phyloP scores from a whole-genome alignment of 2,797 vertebrate species.

The Microctenopoma lineatum region DNA sequence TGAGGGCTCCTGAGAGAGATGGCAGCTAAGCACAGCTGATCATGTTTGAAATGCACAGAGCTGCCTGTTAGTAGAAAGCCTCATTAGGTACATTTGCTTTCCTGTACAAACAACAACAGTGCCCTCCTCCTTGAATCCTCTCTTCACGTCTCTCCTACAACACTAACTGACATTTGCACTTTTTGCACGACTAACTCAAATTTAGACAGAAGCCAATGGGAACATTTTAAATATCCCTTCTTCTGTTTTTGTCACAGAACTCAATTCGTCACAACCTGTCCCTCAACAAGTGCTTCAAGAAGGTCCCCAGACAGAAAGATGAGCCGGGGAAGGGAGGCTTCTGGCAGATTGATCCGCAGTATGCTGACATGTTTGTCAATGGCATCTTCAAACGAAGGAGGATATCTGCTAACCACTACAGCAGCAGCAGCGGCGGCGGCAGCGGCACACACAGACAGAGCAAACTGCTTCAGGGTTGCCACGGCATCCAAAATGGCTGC shows the following conservation, averaged over 20 bases:
- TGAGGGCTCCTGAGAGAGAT: conserved; percentile 83
- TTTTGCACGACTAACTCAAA: conserved; percentile 45
- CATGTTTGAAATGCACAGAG: conserved; percentile 81
- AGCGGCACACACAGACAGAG: conserved; percentile 70
- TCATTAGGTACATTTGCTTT: conserved; percentile 84
- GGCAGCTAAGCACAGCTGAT: conserved; percentile 83
- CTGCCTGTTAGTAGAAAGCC: conserved; percentile 82
- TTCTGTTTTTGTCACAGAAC: conserved; percentile 77
- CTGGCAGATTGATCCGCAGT: conserved; percentile 89
- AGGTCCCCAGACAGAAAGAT: conserved; percentile 88
- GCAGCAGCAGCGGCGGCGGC: conserved; percentile 20
- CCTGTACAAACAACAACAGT: conserved; percentile 80
- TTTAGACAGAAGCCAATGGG: conserved; percentile 26
- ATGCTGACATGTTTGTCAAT: conserved; percentile 89
- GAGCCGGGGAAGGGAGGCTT: conserved; percentile 89
- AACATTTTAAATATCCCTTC: conserved; percentile 24
- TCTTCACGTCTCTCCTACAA: conserved; percentile 37
- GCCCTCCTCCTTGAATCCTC: conserved; percentile 33
- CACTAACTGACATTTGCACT: conserved; percentile 34
- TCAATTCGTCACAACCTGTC: conserved; percentile 90
- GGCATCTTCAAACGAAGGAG: conserved; percentile 88
- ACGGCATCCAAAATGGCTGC: conserved; percentile 64
- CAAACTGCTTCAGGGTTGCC: conserved; percentile 73
- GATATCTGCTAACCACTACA: conserved; percentile 85
- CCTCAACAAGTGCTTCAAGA: conserved; percentile 91